Evolutionary conservation across 1,140 invertebrate species (phyloP), one percentile per base, ranked within the genome.

Genomic region (Diploscapter pachys): DNA sequence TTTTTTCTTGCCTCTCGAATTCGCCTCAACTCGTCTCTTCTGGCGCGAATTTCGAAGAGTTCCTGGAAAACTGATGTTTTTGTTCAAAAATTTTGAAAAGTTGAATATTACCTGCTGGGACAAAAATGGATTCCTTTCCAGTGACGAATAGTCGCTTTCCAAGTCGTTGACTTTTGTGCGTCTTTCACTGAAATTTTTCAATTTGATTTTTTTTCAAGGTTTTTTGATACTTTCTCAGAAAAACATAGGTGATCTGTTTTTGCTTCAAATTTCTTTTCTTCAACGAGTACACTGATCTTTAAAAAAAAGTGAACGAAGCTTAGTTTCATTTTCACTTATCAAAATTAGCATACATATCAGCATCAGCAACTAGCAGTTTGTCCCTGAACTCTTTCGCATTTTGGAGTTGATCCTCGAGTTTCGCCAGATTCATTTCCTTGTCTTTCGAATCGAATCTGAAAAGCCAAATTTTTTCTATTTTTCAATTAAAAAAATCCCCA

Each of bases 81-180:
- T 31, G 31, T 31, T 31, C 31, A 31, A 31, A 31, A 89, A 89
- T 85, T 96, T 93, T 86, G 95, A 93, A 54, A 95, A 89, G 52
- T 90, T 73, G 9, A 78, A 68, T 49, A 59, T 9, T 75, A 77
- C 75, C 57, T 78, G 78, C 6, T 48, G 8, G 48, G 82, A 80
- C 55, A 84, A 66, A 63, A 81, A 84, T 31, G 73, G 69, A 53
- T 81, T 80, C 9, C 73, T 76, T 64, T 84, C 83, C 13, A 84
- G 51, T 50, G 70, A 76, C 51, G 72, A 78, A 63, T 85, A 84
- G 62, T 84, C 83, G 48, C 81, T 73, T 63, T 84, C 72, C 48
- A 85, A 68, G 69, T 84, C 83, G 56, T 77, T 77, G 6, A 81
- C 76, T 74, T 78, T 73, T 63, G 79, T 75, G 63, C 78, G 64